Percentiles rank a stretch among this genome's conserved stretches.
Conservation (phyloP, 2,797 vertebrate genomes). For the Galagoides demidoff region DNA sequence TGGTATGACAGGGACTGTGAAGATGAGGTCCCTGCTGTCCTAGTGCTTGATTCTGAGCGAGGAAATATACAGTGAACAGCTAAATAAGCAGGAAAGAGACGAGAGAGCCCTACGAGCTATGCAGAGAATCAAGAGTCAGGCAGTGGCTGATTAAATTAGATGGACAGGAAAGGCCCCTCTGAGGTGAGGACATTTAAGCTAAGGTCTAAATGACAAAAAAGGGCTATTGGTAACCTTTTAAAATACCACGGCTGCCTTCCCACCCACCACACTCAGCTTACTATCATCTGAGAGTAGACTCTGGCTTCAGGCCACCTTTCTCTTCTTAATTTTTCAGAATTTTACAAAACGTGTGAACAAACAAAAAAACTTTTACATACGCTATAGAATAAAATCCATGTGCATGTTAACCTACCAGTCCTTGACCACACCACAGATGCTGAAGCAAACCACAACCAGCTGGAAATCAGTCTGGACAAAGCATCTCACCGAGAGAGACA, state of each 20-base stretch:
- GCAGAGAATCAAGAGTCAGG: neutral
- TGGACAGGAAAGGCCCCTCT: neutral
- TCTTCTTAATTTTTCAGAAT: neutral
- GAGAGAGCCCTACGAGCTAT: too few species aligned
- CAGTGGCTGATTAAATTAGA: neutral
- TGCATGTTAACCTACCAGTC: neutral
- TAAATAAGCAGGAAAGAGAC: neutral
- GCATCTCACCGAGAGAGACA: neutral
- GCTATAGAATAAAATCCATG: neutral
- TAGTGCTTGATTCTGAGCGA: accelerated
- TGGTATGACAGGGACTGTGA: neutral
- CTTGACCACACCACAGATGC: neutral
- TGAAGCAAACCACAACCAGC: neutral
- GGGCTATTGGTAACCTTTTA: neutral
- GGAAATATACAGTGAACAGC: neutral
- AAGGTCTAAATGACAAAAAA: neutral
- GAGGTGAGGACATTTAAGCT: neutral
- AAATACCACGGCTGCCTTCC: neutral
- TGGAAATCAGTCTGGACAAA: neutral
- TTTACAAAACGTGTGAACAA: neutral
- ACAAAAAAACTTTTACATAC: neutral
- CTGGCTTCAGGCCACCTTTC: neutral
- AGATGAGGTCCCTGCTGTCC: neutral
- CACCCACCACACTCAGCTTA: neutral
- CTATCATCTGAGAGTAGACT: neutral